A percentile compares a stretch with the other conserved stretches of the same genome.
These are phyloP conservation scores for Phalloptychus januarius DNA, from an alignment of 2,797 vertebrate species.

Conservation along the genomic window DNA sequence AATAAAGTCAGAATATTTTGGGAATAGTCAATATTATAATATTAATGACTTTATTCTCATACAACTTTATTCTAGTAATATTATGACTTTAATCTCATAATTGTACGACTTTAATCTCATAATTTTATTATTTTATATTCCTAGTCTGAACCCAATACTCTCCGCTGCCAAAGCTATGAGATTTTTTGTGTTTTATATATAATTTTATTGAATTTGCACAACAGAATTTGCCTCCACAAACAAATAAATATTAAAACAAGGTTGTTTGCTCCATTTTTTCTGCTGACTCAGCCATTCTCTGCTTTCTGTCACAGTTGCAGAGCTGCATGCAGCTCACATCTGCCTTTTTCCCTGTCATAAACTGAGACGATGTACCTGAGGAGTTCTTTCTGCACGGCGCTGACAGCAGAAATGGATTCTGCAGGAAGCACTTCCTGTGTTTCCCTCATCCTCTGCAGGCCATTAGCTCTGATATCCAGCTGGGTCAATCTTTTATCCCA, in stretches of 20 bases:
- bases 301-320: too few relatives aligned
- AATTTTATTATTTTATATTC: too few relatives aligned
- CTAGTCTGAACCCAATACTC: not conserved
- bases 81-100: too few relatives aligned
- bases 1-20: too few relatives aligned
- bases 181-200: not conserved
- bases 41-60: too few relatives aligned
- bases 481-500: slow-evolving; percentile 35
- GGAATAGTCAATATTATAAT: too few relatives aligned
- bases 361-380: slow-evolving; percentile 48
- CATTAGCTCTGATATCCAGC: slow-evolving; percentile 24
- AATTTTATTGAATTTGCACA: not conserved
- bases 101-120: too few relatives aligned
- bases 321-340: not conserved
- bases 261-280: not conserved
- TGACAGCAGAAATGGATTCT: slow-evolving; percentile 16
- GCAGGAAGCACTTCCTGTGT: slow-evolving; percentile 18
- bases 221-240: not conserved
- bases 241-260: not conserved
- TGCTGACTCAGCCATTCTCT: not conserved
- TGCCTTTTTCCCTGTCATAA: not conserved
- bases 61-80: too few relatives aligned
- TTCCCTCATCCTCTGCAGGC: slow-evolving; percentile 31
- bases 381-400: slow-evolving; percentile 33
- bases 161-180: not conserved